Conservation (phyloP, 1,140 invertebrate genomes). For the Diabrotica virgifera region DNA sequence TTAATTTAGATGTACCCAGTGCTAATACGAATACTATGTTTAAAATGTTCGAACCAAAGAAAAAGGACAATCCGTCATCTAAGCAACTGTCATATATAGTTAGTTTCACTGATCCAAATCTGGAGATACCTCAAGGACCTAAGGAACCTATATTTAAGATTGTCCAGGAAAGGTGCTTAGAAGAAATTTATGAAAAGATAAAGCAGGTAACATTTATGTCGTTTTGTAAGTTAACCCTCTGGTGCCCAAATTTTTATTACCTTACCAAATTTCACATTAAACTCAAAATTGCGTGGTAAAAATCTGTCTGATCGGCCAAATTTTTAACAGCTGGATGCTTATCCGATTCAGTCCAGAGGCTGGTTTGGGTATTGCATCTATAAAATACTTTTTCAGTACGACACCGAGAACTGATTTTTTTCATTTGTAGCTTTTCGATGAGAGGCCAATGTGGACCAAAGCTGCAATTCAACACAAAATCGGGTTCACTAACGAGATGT, state of each 20-base stretch:
- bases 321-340: too few relatives aligned
- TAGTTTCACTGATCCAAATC: constrained; percentile 28
- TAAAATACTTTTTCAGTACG: too few relatives aligned
- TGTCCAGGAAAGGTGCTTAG: constrained; percentile 22
- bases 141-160: constrained; percentile 21
- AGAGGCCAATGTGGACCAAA: constrained; percentile 83
- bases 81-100: constrained; percentile 28
- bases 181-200: constrained; percentile 21
- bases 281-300: too few relatives aligned
- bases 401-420: not conserved
- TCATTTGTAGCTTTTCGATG: constrained; percentile 61
- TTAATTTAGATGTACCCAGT: constrained; percentile 14
- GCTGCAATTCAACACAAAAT: constrained; percentile 67
- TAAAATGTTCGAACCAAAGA: constrained; percentile 13
- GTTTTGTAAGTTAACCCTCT: too few relatives aligned
- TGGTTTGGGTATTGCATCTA: too few relatives aligned
- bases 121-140: constrained; percentile 31
- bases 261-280: too few relatives aligned
- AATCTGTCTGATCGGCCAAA: too few relatives aligned
- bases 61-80: constrained; percentile 10
- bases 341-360: too few relatives aligned
- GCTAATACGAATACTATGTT: not conserved
- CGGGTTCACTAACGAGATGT: constrained; percentile 57
- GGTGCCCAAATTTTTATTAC: too few relatives aligned
- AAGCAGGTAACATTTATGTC: constrained; percentile 12